Conservation (phyloP, 2,888 invertebrate genomes). For the Ochropleura leucogaster region DNA sequence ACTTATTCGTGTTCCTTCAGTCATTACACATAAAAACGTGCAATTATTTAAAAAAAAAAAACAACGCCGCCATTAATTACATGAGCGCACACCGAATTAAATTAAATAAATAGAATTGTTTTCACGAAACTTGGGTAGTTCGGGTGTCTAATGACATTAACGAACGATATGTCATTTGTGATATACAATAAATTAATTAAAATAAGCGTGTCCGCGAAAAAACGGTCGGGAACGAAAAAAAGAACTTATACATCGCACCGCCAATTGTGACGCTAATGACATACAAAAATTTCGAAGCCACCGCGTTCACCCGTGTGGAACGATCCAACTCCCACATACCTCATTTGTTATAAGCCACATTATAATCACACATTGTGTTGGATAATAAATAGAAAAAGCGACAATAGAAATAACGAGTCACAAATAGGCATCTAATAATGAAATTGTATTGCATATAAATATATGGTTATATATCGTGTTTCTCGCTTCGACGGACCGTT, state of each 20-base stretch:
- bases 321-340: conserved; percentile 83
- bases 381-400: conserved; percentile 90
- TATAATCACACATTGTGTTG: conserved; percentile 89
- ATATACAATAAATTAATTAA: conserved; percentile 66
- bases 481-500: conserved; percentile 86
- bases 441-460: conserved; percentile 89
- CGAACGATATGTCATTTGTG: conserved; percentile 52
- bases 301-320: conserved; percentile 79
- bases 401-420: conserved; percentile 89
- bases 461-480: conserved; percentile 83
- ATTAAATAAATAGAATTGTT: conserved; percentile 55
- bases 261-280: conserved; percentile 67
- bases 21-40: conserved; percentile 66
- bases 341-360: conserved; percentile 87
- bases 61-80: conserved; percentile 62
- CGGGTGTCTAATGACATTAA: conserved; percentile 48
- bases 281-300: conserved; percentile 64
- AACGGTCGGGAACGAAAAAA: conserved; percentile 41
- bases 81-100: conserved; percentile 40
- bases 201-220: conserved; percentile 51
- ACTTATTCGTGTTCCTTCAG: conserved; percentile 63
- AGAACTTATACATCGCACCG: conserved; percentile 52
- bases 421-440: conserved; percentile 89
- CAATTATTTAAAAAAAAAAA: conserved; percentile 63
- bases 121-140: conserved; percentile 28